Percentiles rank a stretch among this genome's conserved stretches.
Evolutionary conservation across 2,797 vertebrate species (phyloP).

Genomic region (Eulemur coronatus): DNA sequence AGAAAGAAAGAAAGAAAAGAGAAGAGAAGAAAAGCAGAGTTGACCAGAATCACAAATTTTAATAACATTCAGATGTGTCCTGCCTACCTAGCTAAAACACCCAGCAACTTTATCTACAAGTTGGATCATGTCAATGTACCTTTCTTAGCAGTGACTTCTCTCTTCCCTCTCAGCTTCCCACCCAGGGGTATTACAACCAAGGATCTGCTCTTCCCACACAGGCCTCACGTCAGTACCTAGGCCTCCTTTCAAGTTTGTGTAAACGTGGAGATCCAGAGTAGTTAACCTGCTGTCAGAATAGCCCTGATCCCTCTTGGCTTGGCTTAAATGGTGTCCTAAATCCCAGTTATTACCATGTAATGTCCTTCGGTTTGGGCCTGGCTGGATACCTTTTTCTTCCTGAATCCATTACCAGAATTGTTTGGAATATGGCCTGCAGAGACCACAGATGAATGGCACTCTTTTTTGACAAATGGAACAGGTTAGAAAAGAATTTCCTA

Average conservation of each 20-base stretch:
- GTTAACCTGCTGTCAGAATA: not conserved
- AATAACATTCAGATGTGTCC: not conserved
- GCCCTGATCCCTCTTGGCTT: too few relatives aligned
- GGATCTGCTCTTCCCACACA: not conserved
- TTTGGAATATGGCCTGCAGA: not conserved
- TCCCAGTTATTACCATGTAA: not conserved
- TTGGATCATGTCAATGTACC: not conserved
- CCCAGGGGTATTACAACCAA: not conserved
- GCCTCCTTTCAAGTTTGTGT: not conserved
- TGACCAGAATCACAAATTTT: not conserved
- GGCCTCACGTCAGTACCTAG: not conserved
- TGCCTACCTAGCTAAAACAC: not conserved
- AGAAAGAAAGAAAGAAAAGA: too few relatives aligned
- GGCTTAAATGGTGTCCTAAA: not conserved
- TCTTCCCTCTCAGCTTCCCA: not conserved
- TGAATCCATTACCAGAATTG: not conserved
- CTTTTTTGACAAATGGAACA: not conserved
- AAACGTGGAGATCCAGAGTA: not conserved
- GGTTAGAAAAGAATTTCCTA: not conserved
- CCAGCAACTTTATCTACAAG: not conserved
- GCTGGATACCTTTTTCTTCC: not conserved
- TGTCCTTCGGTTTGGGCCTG: not conserved
- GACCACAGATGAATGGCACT: not conserved
- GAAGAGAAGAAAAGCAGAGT: not conserved
- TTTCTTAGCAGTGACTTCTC: not conserved